Conservation (phyloP, 2,113 vertebrate species). For the Pelobates fuscus region DNA sequence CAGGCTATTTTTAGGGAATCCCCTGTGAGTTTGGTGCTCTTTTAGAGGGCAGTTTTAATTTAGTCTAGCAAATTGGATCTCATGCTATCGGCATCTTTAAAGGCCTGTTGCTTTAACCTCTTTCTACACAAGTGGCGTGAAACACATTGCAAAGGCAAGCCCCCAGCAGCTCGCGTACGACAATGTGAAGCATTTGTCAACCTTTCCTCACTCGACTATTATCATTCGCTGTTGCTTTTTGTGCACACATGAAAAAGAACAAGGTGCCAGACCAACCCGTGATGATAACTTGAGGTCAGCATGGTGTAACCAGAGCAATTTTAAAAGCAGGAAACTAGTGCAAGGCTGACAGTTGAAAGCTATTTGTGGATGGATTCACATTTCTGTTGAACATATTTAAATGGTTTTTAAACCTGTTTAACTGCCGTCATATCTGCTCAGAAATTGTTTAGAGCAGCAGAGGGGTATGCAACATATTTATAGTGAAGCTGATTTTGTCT, state of each 20-base stretch:
- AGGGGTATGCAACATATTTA: too few species aligned
- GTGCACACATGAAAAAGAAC: constrained; percentile 18
- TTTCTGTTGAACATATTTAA: neutral
- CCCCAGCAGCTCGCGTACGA: neutral
- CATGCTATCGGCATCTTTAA: constrained; percentile 19
- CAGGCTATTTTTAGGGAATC: constrained; percentile 13
- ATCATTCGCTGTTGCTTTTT: constrained; percentile 46
- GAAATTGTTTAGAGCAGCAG: too few species aligned
- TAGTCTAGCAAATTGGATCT: neutral
- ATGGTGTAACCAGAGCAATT: constrained; percentile 2
- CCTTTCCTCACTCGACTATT: constrained; percentile 34
- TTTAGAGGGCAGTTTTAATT: constrained; percentile 6
- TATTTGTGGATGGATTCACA: neutral
- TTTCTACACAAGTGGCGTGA: constrained; percentile 11
- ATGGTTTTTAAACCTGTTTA: too few species aligned
- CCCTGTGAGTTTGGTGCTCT: neutral
- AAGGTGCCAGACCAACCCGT: constrained; percentile 24
- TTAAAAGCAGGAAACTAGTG: constrained; percentile 7
- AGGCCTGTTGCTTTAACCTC: constrained; percentile 53
- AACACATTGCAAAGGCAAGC: neutral
- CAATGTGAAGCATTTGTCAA: constrained; percentile 22
- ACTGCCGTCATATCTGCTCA: too few species aligned
- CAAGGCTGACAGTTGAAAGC: constrained; percentile 20
- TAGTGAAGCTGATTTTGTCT: too few species aligned
- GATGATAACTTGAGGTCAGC: neutral